Evolutionary conservation across 2,888 invertebrate species (phyloP).

Genomic region (Rhamnusium bicolor): DNA sequence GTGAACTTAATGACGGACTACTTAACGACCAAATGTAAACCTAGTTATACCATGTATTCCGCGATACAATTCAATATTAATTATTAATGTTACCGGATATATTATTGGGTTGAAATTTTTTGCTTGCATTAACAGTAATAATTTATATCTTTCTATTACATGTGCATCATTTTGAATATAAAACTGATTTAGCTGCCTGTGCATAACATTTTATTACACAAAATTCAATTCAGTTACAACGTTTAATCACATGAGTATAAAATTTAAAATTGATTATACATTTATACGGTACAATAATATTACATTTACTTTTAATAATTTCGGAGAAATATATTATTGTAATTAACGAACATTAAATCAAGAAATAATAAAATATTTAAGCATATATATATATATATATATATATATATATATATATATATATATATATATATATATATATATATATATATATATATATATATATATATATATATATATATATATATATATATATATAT

Average conservation of each 20-base stretch:
- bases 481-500: no score
- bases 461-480: no score
- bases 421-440: no score
- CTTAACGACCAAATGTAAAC: no score
- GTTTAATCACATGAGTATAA: conserved; percentile 3
- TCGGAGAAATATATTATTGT: background rate
- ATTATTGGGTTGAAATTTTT: background rate
- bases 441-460: no score
- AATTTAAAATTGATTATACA: background rate
- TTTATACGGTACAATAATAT: background rate
- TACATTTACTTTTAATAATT: background rate
- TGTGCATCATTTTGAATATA: background rate
- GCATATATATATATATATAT: no score
- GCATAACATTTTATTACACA: background rate
- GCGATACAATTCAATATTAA: background rate
- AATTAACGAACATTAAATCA: background rate
- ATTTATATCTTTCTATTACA: no score
- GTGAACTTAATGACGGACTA: no score
- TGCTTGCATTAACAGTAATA: background rate
- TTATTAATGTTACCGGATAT: background rate
- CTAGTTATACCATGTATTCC: no score
- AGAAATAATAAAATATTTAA: no score
- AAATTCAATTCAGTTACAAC: conserved; percentile 7
- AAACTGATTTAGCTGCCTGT: background rate
- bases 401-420: no score